Evolutionary conservation across 2,113 vertebrate genomes (phyloP), one percentile per base, ranked within the genome.

Genomic region (Euleptes europaea): DNA sequence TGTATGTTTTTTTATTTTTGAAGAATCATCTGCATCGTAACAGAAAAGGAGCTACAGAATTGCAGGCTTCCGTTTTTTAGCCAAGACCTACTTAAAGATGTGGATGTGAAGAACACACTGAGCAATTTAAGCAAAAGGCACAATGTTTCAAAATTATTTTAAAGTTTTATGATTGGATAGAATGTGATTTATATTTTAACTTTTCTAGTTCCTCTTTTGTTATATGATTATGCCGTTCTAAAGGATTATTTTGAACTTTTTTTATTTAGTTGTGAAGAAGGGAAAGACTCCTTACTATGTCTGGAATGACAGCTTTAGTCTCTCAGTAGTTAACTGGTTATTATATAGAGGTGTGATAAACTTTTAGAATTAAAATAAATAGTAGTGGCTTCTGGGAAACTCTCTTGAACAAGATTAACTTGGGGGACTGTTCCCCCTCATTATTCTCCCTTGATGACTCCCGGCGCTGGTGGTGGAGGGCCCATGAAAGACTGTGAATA

Each of bases 401-500:
- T 84, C 83, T 91, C n/a, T 87, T 81, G 85, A 80, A 88, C 84
- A 23, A 80, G 90, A 85, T 91, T 87, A 90, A 89, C 90, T 94
- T 92, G 94, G 94, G 94, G 95, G 95, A 95, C 80, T 82, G 87
- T 92, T 95, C 94, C 93, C 95, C 95, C 90, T 57, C 87, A 91
- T 91, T 92, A 87, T 88, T 92, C 86, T 88, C 84, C 85, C 94
- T 94, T 95, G 90, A 99, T 99, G 98, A 98, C 98, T 97, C 97
- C 98, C 92, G 98, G 98, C 95, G 90, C 66, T 79, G 76, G 94
- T 93, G 97, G 97, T 86, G 97, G 97, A 92, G 98, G 98, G 96
- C 98, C 98, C 95, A 98, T 98, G 97, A 97, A 97, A 97, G 98
- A 99, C 97, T 99, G 98, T 94, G 98, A 99, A 95, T 99, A 99